Evolutionary conservation across 2,113 vertebrate species (phyloP), one percentile per base, ranked within the genome.

Genomic region (Erpornis zantholeuca): DNA sequence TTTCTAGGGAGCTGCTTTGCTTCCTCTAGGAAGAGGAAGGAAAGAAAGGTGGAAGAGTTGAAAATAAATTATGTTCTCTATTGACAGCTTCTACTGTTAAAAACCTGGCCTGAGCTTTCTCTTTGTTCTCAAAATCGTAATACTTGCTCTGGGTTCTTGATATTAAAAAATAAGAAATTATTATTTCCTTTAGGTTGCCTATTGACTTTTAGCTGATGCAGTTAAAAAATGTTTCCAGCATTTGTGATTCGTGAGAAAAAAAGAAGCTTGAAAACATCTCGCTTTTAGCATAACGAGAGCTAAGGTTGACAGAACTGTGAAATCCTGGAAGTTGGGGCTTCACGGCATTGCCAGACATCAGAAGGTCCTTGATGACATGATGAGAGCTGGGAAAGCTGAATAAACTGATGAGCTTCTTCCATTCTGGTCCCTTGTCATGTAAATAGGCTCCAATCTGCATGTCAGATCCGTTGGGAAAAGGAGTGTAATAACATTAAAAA

Each of bases 361-460:
- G 90, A 81, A 75, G 77, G 83, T 94, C 86, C 94, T 94, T 68
- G 89, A 92, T 94, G 82, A 93, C 86, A 90, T 47, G 79, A 73
- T 69, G 92, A 83, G 92, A 83, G 78, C 93, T 90, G 63, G 82
- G 85, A 83, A 92, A 78, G 80, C 76, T 64, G 88, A 88, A 96
- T 86, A 94, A 95, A 78, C 79, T 53, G 76, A 88, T 92, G 82
- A 90, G 85, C 52, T 88, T 16, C 92, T 95, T 95, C 90, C 91
- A 90, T 95, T 88, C 66, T 42, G 52, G 36, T 73, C 86, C 76
- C 88, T 95, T 96, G 90, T 95, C 71, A 93, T 93, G 94, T 86
- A 96, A 96, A 95, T 90, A 60, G 93, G 86, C 85, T 88, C 80
- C 94, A 68, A 65, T 90, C 92, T 92, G 81, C 89, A 79, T 79